Conservation (phyloP, 2,113 vertebrate genomes). For the Callipepla squamata region DNA sequence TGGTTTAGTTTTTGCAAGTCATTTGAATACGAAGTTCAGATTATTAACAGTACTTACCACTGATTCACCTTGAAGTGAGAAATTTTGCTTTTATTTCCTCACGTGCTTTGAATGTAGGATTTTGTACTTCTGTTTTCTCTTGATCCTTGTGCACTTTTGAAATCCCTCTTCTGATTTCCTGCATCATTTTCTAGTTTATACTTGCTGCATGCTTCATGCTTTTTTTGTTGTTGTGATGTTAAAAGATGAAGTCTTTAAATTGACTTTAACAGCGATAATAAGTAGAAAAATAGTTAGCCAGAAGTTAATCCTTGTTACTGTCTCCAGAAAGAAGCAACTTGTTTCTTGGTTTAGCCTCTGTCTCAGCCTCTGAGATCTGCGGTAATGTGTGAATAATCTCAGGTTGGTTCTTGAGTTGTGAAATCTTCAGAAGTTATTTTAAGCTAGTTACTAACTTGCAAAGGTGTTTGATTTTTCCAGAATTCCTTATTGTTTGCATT, state of each 20-base stretch:
- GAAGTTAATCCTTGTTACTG: not conserved
- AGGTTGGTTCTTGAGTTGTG: not conserved
- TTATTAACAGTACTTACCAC: not conserved
- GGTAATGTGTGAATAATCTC: not conserved
- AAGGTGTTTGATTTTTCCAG: not conserved
- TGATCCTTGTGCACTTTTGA: not conserved
- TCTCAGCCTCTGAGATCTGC: not conserved
- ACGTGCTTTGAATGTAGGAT: not conserved
- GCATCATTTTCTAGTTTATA: not conserved
- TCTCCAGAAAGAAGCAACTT: not conserved
- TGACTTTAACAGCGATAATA: not conserved
- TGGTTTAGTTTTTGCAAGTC: not conserved
- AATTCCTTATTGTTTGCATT: not conserved
- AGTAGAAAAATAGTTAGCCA: not conserved
- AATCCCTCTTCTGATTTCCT: not conserved
- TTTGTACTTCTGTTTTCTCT: not conserved
- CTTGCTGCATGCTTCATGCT: not conserved
- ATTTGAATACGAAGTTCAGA: not conserved
- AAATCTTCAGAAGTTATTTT: not conserved
- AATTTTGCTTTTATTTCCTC: not conserved
- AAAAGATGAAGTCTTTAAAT: not conserved
- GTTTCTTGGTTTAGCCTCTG: not conserved
- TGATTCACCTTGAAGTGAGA: not conserved
- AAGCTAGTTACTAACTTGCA: not conserved
- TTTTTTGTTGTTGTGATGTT: not conserved